phyloP scores from a whole-genome alignment of 2,888 invertebrate genomes.

The Pherbina coryleti region DNA sequence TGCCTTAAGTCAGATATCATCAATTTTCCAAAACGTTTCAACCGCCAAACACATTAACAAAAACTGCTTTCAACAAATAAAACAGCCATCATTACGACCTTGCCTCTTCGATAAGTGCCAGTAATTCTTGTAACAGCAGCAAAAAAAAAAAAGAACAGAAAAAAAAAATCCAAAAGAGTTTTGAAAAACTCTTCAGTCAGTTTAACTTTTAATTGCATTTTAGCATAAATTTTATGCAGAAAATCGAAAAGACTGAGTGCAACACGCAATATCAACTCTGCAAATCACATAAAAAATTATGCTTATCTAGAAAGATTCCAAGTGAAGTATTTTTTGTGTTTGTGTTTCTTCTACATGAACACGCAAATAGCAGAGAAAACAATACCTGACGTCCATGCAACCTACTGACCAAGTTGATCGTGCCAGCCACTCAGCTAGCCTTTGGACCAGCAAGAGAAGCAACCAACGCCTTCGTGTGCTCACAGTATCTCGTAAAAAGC shows the following conservation, averaged over 20 bases:
- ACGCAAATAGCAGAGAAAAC: neutral
- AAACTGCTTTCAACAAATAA: conserved; percentile 17
- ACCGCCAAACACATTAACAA: neutral
- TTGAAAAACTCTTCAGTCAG: neutral
- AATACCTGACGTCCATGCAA: conserved; percentile 25
- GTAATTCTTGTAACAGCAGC: conserved; percentile 29
- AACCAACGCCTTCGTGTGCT: conserved; percentile 31
- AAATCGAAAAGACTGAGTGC: neutral
- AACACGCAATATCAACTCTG: conserved; percentile 13
- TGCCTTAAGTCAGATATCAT: neutral
- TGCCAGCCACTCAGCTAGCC: conserved; percentile 4
- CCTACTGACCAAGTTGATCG: conserved; percentile 44
- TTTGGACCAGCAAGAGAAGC: neutral
- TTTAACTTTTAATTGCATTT: conserved; percentile 35
- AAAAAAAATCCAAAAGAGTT: neutral
- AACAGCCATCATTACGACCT: conserved; percentile 27
- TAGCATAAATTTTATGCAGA: conserved; percentile 30
- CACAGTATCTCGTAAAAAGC: conserved; percentile 39
- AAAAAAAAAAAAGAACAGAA: neutral
- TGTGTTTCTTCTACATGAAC: neutral
- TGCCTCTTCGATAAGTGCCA: conserved; percentile 24
- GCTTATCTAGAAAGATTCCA: conserved; percentile 24
- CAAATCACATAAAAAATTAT: conserved; percentile 38
- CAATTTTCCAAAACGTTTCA: neutral
- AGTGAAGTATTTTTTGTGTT: neutral